Base-by-base conservation (phyloP, 1,140 invertebrate species). In the Megalopta genalis region DNA sequence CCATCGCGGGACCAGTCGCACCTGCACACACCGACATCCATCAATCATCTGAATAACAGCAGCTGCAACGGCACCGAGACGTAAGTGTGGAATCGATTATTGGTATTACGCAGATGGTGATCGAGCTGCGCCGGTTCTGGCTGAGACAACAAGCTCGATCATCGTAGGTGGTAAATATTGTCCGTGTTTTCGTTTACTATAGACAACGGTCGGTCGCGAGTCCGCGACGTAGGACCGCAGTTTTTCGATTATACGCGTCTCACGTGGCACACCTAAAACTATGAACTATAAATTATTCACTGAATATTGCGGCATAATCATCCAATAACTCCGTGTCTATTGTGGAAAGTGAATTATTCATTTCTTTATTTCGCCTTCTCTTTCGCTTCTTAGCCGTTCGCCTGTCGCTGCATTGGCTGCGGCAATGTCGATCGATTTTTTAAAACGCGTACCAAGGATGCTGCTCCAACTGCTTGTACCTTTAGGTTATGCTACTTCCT, bases 1-100 rank as follows among this genome's bases (percentile, higher is more conserved):
- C 92, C 94, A 87, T 94, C 94, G 78, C 92, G 93, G 78, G 94
- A 95, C 77, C 93, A 94, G 67, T 94, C 95, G 78, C 95, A 95
- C 83, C 91, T 94, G 67, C 93, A 93, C 84, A 93, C 93, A 68
- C 93, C 94, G 27, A 93, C 94, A 69, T 95, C 94, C 81, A 94
- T 94, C 72, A 95, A 95, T 91, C 95, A 95, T 90, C 93, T 95
- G 82, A 94, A 94, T 90, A 92, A 91, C 70, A 92, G 92, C 82
- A 94, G 94, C 86, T 95, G 95, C 90, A 95, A 95, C 91, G 95
- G 95, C 77, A 95, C 95, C 64, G 95, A 95, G 90, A 95, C 95
- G 95, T 95, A 86, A 92, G 91, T 90, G 69, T 21, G 49, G 32
- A 1, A 70, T 65, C 42, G 60, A 37, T 70, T n/a, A 60, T 37